Evolutionary conservation across 2,888 invertebrate species (phyloP).

Genomic region (Acanthosepion lycidas): DNA sequence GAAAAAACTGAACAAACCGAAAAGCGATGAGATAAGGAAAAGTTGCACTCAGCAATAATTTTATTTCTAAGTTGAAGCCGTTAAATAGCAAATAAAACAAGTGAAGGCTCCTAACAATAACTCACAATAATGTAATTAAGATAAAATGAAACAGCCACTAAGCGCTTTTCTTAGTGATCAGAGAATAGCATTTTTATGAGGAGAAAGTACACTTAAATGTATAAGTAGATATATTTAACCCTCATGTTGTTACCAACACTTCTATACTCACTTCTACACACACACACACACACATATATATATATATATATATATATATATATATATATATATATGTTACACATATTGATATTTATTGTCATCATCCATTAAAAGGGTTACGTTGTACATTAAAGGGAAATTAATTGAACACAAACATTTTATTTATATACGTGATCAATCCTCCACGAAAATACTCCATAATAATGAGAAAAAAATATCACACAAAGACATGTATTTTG

Average conservation of each 20-base stretch:
- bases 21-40: neutral
- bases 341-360: too few relatives aligned
- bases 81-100: neutral
- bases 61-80: neutral
- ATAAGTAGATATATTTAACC: neutral
- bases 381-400: too few relatives aligned
- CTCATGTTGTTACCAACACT: neutral
- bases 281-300: too few relatives aligned
- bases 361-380: too few relatives aligned
- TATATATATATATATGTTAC: too few relatives aligned
- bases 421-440: too few relatives aligned
- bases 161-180: neutral
- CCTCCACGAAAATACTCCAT: too few relatives aligned
- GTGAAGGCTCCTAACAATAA: neutral
- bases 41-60: neutral
- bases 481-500: too few relatives aligned
- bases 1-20: neutral
- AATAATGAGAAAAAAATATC: too few relatives aligned
- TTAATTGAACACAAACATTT: too few relatives aligned
- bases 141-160: neutral
- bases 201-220: neutral
- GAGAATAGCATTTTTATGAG: neutral
- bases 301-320: too few relatives aligned
- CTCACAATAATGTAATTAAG: neutral
- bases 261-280: too few relatives aligned